Base-by-base conservation (phyloP, 2,113 vertebrate species). In the Osmerus eperlanus region DNA sequence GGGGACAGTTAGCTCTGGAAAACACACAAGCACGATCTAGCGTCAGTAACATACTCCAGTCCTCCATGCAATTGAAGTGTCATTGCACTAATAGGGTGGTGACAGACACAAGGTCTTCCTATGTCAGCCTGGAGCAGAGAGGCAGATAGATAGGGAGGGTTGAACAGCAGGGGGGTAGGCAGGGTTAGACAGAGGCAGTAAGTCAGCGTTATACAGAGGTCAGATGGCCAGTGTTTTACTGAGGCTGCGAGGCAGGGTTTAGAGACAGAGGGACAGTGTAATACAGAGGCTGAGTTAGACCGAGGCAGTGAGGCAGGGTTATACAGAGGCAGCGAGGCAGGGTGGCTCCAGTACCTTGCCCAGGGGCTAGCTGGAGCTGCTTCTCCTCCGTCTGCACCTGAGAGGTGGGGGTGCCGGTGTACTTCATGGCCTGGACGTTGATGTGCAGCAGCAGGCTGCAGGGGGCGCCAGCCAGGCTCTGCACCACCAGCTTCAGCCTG, bases 1-100 rank as follows among this genome's bases (percentile, higher is more conserved):
- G 0, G 86, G 89, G 41, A 96, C 77, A 0, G 72, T 80, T 78
- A 92, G 90, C 60, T 90, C 96, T 98, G 71, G 64, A 66, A 71
- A 68, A 87, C 32, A 36, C 21, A 65, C 53, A 56, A 2, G 23
- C 11, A 58, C 41, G 1, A 47, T 47, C 41, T 47, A 47, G 9
- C 9, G 1, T 47, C 41, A 47, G 41, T 47, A 11, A 47, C 9
- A 47, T 47, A 9, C 41, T 12, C 12, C 7, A 56, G n/a, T 18
- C 16, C 55, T 56, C 3, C 16, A 56, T 56, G 15, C n/a, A 18
- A 56, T 11, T 18, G 55, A 5, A 11, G 55, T 19, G 4, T 19
- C 16, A 56, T 18, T 2, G 55, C 3, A n/a, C 4, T 36, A 36
- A 7, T 36, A 36, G 4, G 32, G 55, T 56, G 55, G 32, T 36